Percentiles rank a stretch among this genome's conserved stretches.
phyloP scores from a whole-genome alignment of 2,113 vertebrate species.

The Tyrannus savana region DNA sequence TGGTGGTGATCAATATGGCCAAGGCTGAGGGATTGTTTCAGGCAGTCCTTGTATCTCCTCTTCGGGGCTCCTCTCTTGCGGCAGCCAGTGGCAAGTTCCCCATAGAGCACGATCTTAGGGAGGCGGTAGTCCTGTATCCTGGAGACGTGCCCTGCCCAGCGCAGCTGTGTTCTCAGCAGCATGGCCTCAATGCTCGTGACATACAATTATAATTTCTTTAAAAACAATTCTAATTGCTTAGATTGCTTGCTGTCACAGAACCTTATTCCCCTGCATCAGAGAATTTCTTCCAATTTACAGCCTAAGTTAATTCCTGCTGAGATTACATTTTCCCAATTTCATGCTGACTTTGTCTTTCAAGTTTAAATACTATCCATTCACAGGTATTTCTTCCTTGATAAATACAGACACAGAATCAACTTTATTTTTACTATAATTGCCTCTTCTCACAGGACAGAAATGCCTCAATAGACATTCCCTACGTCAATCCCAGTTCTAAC shows the following conservation, averaged over 20 bases:
- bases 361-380: not conserved
- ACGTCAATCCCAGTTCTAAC: not conserved
- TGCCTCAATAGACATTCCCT: not conserved
- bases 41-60: no score
- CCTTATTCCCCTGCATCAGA: not conserved
- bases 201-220: not conserved
- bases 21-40: no score
- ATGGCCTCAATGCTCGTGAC: no score
- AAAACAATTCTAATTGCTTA: not conserved
- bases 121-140: no score
- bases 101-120: no score
- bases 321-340: not conserved
- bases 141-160: no score
- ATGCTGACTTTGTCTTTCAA: not conserved
- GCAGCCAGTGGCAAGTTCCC: no score
- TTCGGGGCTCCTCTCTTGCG: no score
- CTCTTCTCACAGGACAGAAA: not conserved
- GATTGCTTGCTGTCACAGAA: not conserved
- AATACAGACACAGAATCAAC: not conserved
- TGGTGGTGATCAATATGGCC: no score
- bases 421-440: not conserved
- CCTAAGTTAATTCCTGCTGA: not conserved
- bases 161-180: no score
- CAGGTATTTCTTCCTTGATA: not conserved
- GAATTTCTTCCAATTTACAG: not conserved